phyloP scores from a whole-genome alignment of 2,113 vertebrate genomes.

The Ctenodactylus gundi region DNA sequence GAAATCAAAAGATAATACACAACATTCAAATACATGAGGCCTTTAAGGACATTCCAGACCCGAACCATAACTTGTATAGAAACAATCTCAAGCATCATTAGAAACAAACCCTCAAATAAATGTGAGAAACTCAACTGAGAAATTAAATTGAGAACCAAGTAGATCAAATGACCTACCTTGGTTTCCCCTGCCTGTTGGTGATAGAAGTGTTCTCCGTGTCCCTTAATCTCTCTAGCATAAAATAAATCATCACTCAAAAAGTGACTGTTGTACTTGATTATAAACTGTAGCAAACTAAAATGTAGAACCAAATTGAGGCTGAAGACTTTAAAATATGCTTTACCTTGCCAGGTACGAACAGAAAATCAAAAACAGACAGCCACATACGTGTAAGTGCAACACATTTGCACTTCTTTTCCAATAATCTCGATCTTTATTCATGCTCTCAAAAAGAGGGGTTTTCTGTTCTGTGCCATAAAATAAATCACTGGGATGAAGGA shows the following conservation, averaged over 20 bases:
- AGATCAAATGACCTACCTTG: background rate
- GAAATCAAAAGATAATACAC: no score
- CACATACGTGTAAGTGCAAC: background rate
- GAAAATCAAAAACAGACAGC: background rate
- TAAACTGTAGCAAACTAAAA: background rate
- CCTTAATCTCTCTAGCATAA: background rate
- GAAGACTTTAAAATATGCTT: background rate
- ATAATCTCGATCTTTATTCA: background rate
- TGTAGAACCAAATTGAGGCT: background rate
- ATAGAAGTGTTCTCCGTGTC: background rate
- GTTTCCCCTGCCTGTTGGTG: background rate
- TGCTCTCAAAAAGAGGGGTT: background rate
- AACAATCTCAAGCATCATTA: background rate
- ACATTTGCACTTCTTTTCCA: background rate
- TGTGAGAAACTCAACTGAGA: background rate
- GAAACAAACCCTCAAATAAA: background rate
- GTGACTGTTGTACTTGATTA: background rate
- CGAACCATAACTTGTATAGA: no score
- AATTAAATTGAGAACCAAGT: background rate
- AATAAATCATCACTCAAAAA: background rate
- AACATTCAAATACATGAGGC: no score
- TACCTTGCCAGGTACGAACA: background rate
- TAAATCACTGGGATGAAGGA: background rate
- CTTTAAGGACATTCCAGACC: no score
- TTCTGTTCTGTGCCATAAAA: background rate